phyloP scores from a whole-genome alignment of 2,888 invertebrate species.

The Pelosia muscerda region DNA sequence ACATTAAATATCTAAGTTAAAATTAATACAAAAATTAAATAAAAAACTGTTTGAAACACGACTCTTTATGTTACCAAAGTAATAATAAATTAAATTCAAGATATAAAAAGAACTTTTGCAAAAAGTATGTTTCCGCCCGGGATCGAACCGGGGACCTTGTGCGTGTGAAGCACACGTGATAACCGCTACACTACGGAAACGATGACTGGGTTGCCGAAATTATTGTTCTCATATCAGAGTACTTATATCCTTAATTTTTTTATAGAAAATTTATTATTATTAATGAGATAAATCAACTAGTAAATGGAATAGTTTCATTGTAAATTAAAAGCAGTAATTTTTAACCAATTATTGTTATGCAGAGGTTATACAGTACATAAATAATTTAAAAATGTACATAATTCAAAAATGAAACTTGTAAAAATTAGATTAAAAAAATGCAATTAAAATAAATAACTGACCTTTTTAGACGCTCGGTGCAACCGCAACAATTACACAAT shows the following conservation, averaged over 20 bases:
- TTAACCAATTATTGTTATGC: too few species aligned
- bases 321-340: too few species aligned
- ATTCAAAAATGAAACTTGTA: neutral
- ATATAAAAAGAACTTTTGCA: neutral
- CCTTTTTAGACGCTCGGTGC: conserved; percentile 51
- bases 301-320: too few species aligned
- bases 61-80: too few species aligned
- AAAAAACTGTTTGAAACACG: too few species aligned
- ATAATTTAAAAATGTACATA: too few species aligned
- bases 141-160: conserved; percentile 91
- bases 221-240: neutral
- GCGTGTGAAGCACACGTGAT: conserved; percentile 94
- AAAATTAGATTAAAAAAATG: neutral
- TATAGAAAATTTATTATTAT: neutral
- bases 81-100: neutral
- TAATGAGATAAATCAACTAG: too few species aligned
- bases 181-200: conserved; percentile 93
- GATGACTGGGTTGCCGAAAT: rapidly evolving
- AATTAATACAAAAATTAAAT: too few species aligned
- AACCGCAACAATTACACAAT: conserved; percentile 35
- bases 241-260: neutral
- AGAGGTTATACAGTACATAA: too few species aligned
- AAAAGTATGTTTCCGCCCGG: conserved; percentile 88
- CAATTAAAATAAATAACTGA: conserved; percentile 43
- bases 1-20: too few species aligned